Base-by-base conservation (phyloP, 2,797 vertebrate species). In the Lutjanus campechanus region DNA sequence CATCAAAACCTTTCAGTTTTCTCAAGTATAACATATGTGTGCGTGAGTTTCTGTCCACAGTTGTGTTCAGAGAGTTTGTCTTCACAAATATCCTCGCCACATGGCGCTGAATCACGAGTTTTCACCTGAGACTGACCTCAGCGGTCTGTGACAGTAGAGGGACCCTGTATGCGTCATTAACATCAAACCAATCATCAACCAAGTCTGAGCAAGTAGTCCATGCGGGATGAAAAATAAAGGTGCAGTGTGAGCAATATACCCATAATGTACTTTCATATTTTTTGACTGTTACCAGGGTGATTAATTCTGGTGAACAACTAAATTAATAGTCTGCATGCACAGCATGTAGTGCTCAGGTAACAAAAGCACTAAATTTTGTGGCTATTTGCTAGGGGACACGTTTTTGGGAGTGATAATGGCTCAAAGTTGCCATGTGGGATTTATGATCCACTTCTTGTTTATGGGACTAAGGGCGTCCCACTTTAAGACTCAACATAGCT, bases 391-490 rank as follows among this genome's bases (percentile, higher is more conserved):
- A 58, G 53, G 7, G 46, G 62, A 41, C 53, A 63, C 74, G 41
- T 76, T 88, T 87, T 80, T 70, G 78, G 62, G 44, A 75, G 66
- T 69, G 64, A 86, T 73, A 76, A 79, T 86, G 44, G 47, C 70
- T 74, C 69, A 20, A 80, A 81, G 75, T 81, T 81, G 54, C 69
- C 77, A 75, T 69, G 70, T 66, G 44, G 71, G 81, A 91, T 89
- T 91, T 89, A 91, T 77, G 71, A 83, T 85, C 63, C 64, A 70
- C 79, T 83, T 85, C 56, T 79, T 84, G 85, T 92, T 91, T 78
- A 85, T 86, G 77, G 74, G 63, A 81, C 77, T 50, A 85, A 87
- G 77, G 66, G 50, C 71, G 46, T 65, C 77, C 84, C 49, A 86
- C 81, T 85, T 88, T 66, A 79, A 88, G 76, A 82, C 69, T 71